A percentile compares a stretch with the other conserved stretches of the same genome.
Conservation (phyloP, 1,140 invertebrate genomes). For the Drosophila albomicans region DNA sequence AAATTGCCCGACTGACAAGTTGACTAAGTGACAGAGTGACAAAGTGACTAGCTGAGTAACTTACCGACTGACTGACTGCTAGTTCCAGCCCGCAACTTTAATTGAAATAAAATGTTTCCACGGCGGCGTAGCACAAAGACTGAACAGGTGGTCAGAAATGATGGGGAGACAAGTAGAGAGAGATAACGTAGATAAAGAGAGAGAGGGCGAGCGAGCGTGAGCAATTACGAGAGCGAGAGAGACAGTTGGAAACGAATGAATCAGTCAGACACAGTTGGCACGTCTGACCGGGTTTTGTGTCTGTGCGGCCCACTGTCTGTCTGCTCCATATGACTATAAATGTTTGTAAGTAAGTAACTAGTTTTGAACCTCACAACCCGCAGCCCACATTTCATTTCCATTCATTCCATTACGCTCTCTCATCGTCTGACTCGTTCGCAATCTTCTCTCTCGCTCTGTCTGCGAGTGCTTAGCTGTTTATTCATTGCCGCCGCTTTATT, state of each 20-base stretch:
- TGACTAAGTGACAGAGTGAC: slow-evolving; percentile 17
- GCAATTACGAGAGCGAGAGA: slow-evolving; percentile 20
- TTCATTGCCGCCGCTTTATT: slow-evolving; percentile 72
- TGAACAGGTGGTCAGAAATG: slow-evolving; percentile 23
- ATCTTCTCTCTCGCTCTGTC: slow-evolving; percentile 10
- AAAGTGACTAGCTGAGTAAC: slow-evolving; percentile 6
- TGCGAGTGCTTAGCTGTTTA: slow-evolving; percentile 51
- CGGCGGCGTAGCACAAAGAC: slow-evolving; percentile 20
- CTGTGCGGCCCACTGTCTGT: slow-evolving; percentile 52
- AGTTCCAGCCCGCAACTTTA: slow-evolving; percentile 59
- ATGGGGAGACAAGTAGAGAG: background rate
- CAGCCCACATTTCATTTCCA: slow-evolving; percentile 67
- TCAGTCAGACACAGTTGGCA: slow-evolving; percentile 47
- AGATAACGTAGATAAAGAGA: slow-evolving; percentile 13
- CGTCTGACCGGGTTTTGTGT: slow-evolving; percentile 36
- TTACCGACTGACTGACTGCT: slow-evolving; percentile 13
- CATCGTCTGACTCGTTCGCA: slow-evolving; percentile 5
- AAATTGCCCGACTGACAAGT: slow-evolving; percentile 37
- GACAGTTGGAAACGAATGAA: slow-evolving; percentile 39
- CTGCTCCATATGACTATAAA: slow-evolving; percentile 75
- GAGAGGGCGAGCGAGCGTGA: slow-evolving; percentile 2
- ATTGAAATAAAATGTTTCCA: slow-evolving; percentile 76
- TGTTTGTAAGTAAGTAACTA: slow-evolving; percentile 75
- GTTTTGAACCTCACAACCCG: slow-evolving; percentile 53
- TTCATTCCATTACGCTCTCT: slow-evolving; percentile 46